Base-by-base conservation (phyloP, 1,140 invertebrate genomes). In the Nylanderia fulva region DNA sequence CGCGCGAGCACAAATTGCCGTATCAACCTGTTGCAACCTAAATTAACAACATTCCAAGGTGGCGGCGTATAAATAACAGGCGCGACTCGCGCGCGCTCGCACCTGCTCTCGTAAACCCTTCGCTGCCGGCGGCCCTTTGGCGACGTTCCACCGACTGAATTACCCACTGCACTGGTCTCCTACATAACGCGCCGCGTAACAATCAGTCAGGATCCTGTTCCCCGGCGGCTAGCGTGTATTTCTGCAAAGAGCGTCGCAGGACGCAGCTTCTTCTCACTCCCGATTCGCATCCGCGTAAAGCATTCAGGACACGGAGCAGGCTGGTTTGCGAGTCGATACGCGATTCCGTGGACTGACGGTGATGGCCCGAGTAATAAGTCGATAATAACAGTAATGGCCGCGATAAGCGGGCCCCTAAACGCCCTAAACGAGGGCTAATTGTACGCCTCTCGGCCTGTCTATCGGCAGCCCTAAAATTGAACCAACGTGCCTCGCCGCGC, bases 351-450 rank as follows among this genome's bases (percentile, higher is more conserved):
- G 56, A 79, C 39, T 54, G 77, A 82, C 56, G 72, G 42, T 54
- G 72, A 66, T 58, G 60, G 61, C 24, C 11, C 63, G n/a, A 36
- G 58, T 94, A 94, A 94, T 93, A 94, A 94, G 93, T 93, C 93
- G 94, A 94, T 95, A 95, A 95, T 95, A 93, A 92, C 92, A 91
- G 91, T 93, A 93, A 94, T 94, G 92, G 92, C 89, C 8, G 85
- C 93, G 93, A 94, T 94, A 94, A 94, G 91, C 86, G 91, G 88
- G 48, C 36, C 87, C 89, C 91, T 95, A 94, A 95, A 94, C 92
- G 93, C 88, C 91, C 90, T 93, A 94, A 94, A 94, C 91, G 93
- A 94, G 93, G 92, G 87, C 91, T 94, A 94, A 95, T 95, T 95
- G 91, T 85, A 92, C 85, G 72, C 72, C 90, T 90, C 74, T 86